phyloP scores from a whole-genome alignment of 2,888 invertebrate genomes.

The Ophion obscuratus region DNA sequence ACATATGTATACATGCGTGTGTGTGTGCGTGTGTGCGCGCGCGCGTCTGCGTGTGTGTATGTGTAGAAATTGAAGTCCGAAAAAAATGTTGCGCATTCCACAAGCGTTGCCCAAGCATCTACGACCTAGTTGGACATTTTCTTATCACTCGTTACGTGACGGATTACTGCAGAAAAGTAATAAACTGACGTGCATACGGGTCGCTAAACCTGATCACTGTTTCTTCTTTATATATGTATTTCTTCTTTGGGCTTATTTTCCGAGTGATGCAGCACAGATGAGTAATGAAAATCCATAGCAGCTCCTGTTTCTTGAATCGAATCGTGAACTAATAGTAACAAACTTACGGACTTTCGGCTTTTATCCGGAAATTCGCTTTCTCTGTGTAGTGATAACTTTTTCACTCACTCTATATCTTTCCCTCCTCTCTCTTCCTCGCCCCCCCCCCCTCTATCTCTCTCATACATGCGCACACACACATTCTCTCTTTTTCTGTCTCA shows the following conservation, averaged over 20 bases:
- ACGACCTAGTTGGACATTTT: conserved; percentile 66
- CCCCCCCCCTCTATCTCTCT: not conserved
- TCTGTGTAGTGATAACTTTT: not conserved
- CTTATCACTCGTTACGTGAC: conserved; percentile 69
- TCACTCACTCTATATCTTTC: not conserved
- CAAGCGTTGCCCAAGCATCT: conserved; percentile 63
- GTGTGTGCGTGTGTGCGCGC: not conserved
- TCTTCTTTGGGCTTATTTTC: not conserved
- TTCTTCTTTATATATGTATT: not conserved
- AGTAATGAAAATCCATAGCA: not conserved
- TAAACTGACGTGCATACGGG: conserved; percentile 78
- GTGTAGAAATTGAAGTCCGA: not conserved
- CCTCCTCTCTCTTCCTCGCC: not conserved
- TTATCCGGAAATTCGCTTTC: not conserved
- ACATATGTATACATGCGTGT: no score
- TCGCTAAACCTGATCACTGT: conserved; percentile 36
- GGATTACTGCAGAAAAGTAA: conserved; percentile 67
- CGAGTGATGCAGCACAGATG: not conserved
- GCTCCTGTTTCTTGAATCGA: not conserved
- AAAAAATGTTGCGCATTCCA: conserved; percentile 37
- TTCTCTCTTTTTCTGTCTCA: conserved; percentile 1
- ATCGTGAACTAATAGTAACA: not conserved
- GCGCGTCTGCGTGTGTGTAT: no score
- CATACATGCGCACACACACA: no score
- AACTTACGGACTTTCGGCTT: not conserved